These are phyloP conservation scores for Porites lobata DNA, from an alignment of 92 coral and sea anemone genomes.

Conservation along the genomic window DNA sequence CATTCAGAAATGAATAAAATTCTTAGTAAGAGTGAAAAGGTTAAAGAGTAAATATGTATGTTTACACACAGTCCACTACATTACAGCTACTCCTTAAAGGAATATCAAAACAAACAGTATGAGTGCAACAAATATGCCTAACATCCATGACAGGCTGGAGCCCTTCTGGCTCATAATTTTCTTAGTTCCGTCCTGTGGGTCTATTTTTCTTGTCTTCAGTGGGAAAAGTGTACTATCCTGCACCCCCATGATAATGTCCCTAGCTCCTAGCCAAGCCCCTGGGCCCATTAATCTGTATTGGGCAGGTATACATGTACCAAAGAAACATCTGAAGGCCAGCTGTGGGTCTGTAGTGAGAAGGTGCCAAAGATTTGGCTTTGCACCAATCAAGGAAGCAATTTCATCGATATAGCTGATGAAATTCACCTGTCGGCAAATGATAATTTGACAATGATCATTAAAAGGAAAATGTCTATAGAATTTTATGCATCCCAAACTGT, in stretches of 20 bases:
- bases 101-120: constrained; percentile 8
- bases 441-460: background rate
- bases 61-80: too few relatives aligned
- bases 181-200: background rate
- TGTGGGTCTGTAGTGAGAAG: constrained; percentile 78
- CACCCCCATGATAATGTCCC: constrained; percentile 74
- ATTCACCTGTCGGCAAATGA: constrained; percentile 48
- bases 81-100: too few relatives aligned
- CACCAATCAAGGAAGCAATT: constrained; percentile 80
- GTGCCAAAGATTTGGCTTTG: constrained; percentile 84
- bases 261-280: constrained; percentile 89
- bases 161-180: background rate
- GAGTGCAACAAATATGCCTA: background rate
- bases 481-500: background rate
- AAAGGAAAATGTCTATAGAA: too few relatives aligned
- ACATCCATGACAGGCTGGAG: background rate
- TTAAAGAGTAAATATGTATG: too few relatives aligned
- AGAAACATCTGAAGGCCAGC: constrained; percentile 79
- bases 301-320: constrained; percentile 88
- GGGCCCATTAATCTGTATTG: constrained; percentile 93
- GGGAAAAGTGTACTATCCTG: constrained; percentile 67
- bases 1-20: too few relatives aligned
- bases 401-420: constrained; percentile 72
- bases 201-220: constrained; percentile 68
- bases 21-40: too few relatives aligned